Base-by-base conservation (phyloP, 2,113 vertebrate genomes). In the Myodes glareolus region DNA sequence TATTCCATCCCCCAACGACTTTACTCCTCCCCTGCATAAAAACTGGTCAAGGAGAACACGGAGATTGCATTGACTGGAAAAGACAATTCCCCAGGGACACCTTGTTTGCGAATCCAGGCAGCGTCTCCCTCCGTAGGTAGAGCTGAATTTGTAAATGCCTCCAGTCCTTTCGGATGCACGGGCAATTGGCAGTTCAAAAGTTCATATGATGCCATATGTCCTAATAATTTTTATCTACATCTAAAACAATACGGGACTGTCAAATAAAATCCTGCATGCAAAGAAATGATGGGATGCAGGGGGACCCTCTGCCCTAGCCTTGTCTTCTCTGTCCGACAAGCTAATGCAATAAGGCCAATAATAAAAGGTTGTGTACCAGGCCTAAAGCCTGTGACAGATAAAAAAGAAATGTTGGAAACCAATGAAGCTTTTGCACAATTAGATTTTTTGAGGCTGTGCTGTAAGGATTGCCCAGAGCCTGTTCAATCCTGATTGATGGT, bases 351-450 rank as follows among this genome's bases (percentile, higher is more conserved):
- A 99, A 99, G 98, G 98, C 98, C 99, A 98, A 99, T 98, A 99
- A 99, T 99, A 99, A 99, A 99, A 99, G 99, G 98, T 98, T 99
- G 98, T 98, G 98, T 97, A 98, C 98, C 97, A 98, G 99, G 99
- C 98, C 98, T 98, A 98, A 98, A 98, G 99, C 99, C 98, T 98
- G 98, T 98, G 99, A 99, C 99, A 98, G 98, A 99, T 99, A 98
- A 98, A 98, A 99, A 99, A 99, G 98, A 99, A 99, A 99, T 99
- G 99, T 99, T 99, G 99, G 99, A 99, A 99, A 99, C 99, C 99
- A 98, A 99, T 99, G 99, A 99, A 99, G 99, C 99, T 99, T 98
- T 98, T 98, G 99, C 99, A 99, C 99, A 99, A 99, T 99, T 99
- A 99, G 99, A 99, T 99, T 99, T 99, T 99, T 99, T 98, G 98